Conservation (phyloP, 2,888 invertebrate genomes). For the Melipona beecheii region DNA sequence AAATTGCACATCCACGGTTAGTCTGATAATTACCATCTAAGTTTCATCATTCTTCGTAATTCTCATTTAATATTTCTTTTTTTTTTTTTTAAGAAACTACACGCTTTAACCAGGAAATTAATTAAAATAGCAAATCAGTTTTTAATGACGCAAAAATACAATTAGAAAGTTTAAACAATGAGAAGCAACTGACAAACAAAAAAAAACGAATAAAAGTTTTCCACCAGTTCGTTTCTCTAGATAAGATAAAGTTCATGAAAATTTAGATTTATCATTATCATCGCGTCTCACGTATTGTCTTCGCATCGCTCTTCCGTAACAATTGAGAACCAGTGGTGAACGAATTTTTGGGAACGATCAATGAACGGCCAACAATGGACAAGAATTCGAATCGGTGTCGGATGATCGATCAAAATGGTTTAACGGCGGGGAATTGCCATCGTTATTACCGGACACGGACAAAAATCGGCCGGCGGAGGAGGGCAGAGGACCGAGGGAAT, state of each 20-base stretch:
- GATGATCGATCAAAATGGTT: conserved; percentile 29
- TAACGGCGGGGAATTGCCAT: conserved; percentile 14
- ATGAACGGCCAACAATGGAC: neutral
- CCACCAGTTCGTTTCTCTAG: fast-evolving
- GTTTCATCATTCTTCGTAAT: neutral
- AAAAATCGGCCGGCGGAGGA: conserved; percentile 57
- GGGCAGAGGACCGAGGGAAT: conserved; percentile 42
- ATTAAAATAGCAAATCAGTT: neutral
- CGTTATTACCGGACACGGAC: conserved; percentile 46
- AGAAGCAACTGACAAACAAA: neutral
- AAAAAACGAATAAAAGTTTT: neutral
- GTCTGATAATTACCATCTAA: neutral
- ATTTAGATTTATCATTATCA: neutral
- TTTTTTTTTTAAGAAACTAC: neutral
- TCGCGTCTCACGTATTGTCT: neutral
- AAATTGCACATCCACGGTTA: neutral
- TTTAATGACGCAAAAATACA: neutral
- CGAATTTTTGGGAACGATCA: neutral
- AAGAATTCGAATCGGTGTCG: conserved; percentile 3
- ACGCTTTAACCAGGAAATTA: neutral
- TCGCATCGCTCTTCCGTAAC: too few relatives aligned
- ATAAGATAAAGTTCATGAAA: neutral
- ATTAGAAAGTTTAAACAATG: neutral
- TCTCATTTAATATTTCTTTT: neutral
- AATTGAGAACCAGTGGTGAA: neutral